phyloP scores from a whole-genome alignment of 2,113 vertebrate genomes.

The Lasiurus cinereus region DNA sequence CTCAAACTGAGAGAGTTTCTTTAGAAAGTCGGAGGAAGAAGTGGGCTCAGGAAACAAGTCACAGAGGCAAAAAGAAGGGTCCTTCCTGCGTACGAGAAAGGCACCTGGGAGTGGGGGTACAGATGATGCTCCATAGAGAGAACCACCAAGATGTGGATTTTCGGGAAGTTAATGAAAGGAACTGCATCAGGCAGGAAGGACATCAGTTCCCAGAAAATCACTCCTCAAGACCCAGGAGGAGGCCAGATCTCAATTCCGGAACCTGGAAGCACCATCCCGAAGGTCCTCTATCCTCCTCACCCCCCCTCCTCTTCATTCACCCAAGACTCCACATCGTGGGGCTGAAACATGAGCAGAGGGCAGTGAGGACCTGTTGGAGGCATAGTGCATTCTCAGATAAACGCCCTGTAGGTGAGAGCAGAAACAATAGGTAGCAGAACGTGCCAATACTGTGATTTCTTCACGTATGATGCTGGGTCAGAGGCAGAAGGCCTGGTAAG shows the following conservation, averaged over 20 bases:
- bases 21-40: not conserved
- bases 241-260: not conserved
- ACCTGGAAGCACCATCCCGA: not conserved
- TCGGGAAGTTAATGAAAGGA: not conserved
- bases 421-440: not conserved
- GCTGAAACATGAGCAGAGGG: not conserved
- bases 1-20: not conserved
- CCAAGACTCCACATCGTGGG: not conserved
- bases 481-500: not conserved
- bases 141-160: slow-evolving; percentile 6
- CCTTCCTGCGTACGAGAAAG: not conserved
- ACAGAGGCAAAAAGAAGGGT: not conserved
- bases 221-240: not conserved
- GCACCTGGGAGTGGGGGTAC: not conserved
- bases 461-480: not conserved
- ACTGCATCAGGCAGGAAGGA: not conserved
- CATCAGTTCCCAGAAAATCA: not conserved
- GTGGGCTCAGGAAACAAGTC: not conserved
- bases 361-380: not conserved
- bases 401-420: not conserved
- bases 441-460: not conserved
- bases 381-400: not conserved
- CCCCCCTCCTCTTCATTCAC: not conserved
- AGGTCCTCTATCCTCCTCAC: not conserved
- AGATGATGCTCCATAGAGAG: not conserved